A percentile compares a stretch with the other conserved stretches of the same genome.
These are phyloP conservation scores for Heloderma charlesbogerti DNA, from an alignment of 2,113 vertebrate species.

Conservation along the genomic window DNA sequence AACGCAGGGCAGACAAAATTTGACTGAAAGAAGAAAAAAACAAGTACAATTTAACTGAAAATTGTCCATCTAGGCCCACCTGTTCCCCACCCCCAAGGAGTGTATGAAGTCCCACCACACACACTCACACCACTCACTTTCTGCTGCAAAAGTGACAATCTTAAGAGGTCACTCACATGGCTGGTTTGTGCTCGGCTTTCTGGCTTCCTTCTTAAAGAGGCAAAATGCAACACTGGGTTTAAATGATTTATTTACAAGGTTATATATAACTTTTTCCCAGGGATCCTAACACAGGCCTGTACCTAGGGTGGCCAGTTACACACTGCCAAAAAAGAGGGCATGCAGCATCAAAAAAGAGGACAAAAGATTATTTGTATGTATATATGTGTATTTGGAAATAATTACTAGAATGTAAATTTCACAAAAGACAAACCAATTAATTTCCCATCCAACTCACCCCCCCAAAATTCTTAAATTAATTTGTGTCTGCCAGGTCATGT, in stretches of 20 bases:
- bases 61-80: neutral
- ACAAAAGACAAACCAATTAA: no score
- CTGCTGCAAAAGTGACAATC: neutral
- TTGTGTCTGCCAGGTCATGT: no score
- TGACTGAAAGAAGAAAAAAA: neutral
- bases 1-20: neutral
- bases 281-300: neutral
- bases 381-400: no score
- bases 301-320: no score
- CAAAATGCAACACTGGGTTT: neutral
- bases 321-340: no score
- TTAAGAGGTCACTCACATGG: neutral
- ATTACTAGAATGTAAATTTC: no score
- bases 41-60: neutral
- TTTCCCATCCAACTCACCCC: no score
- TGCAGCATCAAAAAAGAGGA: no score
- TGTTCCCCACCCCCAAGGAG: neutral
- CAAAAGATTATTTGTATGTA: no score
- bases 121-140: no score
- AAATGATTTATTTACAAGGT: neutral
- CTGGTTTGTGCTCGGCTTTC: neutral
- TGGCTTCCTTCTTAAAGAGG: neutral
- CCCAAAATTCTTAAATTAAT: no score
- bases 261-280: neutral
- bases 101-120: neutral